Base-by-base conservation (phyloP, 37 sponge, comb jelly and placozoan species). In the Spongilla lacustris region DNA sequence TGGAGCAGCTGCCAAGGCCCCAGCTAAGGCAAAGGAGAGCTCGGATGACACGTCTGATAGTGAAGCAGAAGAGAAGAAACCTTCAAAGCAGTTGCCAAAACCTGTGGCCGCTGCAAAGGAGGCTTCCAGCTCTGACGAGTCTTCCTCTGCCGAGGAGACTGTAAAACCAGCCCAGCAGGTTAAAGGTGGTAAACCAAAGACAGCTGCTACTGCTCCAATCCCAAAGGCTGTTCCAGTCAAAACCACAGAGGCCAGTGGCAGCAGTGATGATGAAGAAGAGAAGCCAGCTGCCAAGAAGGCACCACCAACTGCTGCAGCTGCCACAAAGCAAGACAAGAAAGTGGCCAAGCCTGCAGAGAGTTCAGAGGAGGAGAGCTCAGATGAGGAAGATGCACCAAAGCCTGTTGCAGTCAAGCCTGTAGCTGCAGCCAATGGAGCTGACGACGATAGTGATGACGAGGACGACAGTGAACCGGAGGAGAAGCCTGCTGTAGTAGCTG, bases 391-490 rank as follows among this genome's bases (percentile, higher is more conserved):
- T 21, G 74, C n/a, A n/a, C n/a, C 22, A 34, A 74, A 74, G 74
- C 34, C 34, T 22, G 74, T 17, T 31, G 10, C 22, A 11, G 32
- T 11, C 34, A 74, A 74, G 32, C 33, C 28, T 21, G 32, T 74
- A 19, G 74, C 74, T 21, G 33, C 29, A 34, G 86, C 78, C 32
- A 41, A 48, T 23, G 37, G 37, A 10, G 76, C 33, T 24, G 12
- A 75, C 4, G 76, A 32, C 8, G 85, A 84, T 17, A 76, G 74
- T n/a, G 73, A 74, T 14, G 69, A 50, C 8, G 85, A 75, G 21
- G 66, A 66, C 31, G 76, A 84, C 71, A 27, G 28, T 5, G 71
- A 69, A 69, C 27, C 25, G 9, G 71, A 84, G 74, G 85, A 32
- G 69, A 75, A 36, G 74, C 75, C 75, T 25, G 83, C 66, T 23